A percentile compares a stretch with the other conserved stretches of the same genome.
Conservation (phyloP, 1,140 invertebrate genomes). For the Lucilia cuprina region DNA sequence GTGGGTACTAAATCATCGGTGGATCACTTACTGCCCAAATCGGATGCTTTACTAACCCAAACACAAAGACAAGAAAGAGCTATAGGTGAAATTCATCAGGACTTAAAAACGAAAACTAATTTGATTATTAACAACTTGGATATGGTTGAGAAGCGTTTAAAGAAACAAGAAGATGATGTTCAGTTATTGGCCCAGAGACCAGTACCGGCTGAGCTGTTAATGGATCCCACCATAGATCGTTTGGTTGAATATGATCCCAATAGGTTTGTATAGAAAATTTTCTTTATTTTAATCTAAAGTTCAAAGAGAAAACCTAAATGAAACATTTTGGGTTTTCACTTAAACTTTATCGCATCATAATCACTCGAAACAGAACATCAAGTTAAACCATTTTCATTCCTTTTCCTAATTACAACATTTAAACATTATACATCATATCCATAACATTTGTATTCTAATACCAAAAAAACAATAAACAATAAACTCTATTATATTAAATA, state of each 20-base stretch:
- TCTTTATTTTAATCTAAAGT: too few relatives aligned
- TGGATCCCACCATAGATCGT: conserved; percentile 79
- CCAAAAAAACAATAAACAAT: not conserved
- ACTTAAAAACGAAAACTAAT: conserved; percentile 81
- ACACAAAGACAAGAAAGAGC: conserved; percentile 86
- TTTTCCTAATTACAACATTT: not conserved
- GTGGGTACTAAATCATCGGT: conserved; percentile 86
- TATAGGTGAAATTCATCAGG: conserved; percentile 85
- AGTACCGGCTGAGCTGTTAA: conserved; percentile 74
- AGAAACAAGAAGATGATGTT: conserved; percentile 79
- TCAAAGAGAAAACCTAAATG: too few relatives aligned
- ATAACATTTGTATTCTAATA: not conserved
- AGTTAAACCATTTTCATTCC: too few relatives aligned
- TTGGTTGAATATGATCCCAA: conserved; percentile 78
- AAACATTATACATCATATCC: too few relatives aligned
- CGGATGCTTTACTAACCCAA: conserved; percentile 82
- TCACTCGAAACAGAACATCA: too few relatives aligned
- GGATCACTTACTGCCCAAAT: conserved; percentile 83
- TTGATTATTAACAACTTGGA: conserved; percentile 87
- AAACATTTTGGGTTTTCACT: too few relatives aligned
- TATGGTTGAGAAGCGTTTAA: conserved; percentile 81
- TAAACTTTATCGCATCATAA: too few relatives aligned
- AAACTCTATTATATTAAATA: not conserved
- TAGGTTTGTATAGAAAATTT: conserved; percentile 62
- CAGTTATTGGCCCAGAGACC: conserved; percentile 71